Conservation (phyloP, 2,797 vertebrate genomes). For the Pseudochirops cupreus region DNA sequence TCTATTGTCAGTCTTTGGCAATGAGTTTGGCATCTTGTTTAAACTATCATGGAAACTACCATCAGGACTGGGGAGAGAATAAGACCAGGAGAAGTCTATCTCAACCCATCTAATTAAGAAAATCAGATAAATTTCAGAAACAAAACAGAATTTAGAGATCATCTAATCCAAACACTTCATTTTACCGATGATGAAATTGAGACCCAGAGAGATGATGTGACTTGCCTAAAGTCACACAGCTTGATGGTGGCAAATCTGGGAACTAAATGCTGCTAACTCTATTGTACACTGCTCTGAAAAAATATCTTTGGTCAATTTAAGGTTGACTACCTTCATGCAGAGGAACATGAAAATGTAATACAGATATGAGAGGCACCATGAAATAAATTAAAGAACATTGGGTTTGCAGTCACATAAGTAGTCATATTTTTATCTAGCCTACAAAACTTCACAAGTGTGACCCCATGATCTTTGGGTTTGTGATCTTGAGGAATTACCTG, state of each 20-base stretch:
- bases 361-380: too few species aligned
- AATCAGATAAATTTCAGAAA: not conserved
- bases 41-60: too few species aligned
- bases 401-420: too few species aligned
- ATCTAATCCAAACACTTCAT: constrained; percentile 25
- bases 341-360: constrained; percentile 40
- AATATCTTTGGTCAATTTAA: constrained; percentile 8
- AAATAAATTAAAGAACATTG: too few species aligned
- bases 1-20: not conserved
- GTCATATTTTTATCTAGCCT: too few species aligned
- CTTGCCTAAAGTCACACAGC: not conserved
- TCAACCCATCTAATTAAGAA: too few species aligned
- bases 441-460: too few species aligned
- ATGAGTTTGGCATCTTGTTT: too few species aligned
- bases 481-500: too few species aligned
- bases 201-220: not conserved
- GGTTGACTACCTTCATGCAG: constrained; percentile 9
- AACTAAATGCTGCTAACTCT: not conserved
- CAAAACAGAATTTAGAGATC: not conserved
- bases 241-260: constrained; percentile 7
- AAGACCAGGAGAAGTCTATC: too few species aligned
- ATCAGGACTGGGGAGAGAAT: too few species aligned
- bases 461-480: too few species aligned
- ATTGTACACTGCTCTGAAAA: not conserved
- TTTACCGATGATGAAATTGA: constrained; percentile 27